phyloP scores from a whole-genome alignment of 2,797 vertebrate species.

The Podarcis lilfordi region DNA sequence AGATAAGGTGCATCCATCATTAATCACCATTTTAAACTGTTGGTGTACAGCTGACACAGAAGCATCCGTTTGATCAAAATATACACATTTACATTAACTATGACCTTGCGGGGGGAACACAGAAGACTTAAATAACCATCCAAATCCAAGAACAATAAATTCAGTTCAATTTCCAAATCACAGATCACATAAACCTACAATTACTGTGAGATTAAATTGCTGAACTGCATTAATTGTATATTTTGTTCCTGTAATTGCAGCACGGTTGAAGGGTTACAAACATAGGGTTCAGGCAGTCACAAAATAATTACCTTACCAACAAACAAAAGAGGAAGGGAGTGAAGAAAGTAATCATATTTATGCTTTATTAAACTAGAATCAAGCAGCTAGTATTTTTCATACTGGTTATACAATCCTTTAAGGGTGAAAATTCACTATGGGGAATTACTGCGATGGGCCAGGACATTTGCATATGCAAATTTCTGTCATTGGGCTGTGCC shows the following conservation, averaged over 20 bases:
- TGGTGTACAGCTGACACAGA: neutral
- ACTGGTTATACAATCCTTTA: conserved; percentile 28
- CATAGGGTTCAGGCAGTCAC: neutral
- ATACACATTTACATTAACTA: conserved; percentile 19
- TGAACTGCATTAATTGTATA: neutral
- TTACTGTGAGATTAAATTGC: conserved; percentile 7
- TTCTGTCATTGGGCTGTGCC: too few relatives aligned
- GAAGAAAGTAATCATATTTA: conserved; percentile 12
- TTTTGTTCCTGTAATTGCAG: conserved; percentile 10
- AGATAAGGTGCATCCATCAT: neutral
- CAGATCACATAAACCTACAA: neutral
- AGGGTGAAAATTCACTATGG: too few relatives aligned
- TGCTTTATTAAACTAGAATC: conserved; percentile 36
- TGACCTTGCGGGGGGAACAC: neutral
- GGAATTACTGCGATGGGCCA: too few relatives aligned
- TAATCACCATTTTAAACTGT: neutral
- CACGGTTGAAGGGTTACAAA: conserved; percentile 4
- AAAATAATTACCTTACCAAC: conserved; percentile 26
- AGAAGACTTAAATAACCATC: neutral
- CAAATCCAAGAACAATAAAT: conserved; percentile 7
- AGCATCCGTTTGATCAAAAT: neutral
- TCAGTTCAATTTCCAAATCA: conserved; percentile 18
- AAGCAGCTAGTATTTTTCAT: neutral
- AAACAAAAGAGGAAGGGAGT: conserved; percentile 5
- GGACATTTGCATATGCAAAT: too few relatives aligned